A percentile compares a stretch with the other conserved stretches of the same genome.
phyloP scores from a whole-genome alignment of 2,797 vertebrate genomes.

The Propithecus perrieri region DNA sequence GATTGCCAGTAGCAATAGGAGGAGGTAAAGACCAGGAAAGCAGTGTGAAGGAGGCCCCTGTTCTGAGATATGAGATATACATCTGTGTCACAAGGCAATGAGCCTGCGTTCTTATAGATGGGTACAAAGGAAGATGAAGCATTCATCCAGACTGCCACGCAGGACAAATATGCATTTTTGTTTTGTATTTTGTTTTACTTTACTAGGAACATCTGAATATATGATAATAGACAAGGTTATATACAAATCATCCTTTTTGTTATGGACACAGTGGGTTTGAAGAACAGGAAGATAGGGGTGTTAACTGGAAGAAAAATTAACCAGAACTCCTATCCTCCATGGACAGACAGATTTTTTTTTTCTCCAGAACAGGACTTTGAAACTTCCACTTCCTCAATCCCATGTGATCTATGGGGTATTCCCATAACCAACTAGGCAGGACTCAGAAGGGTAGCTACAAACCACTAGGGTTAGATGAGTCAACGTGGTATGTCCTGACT shows the following conservation, averaged over 20 bases:
- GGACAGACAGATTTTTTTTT: background rate
- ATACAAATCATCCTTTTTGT: background rate
- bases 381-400: background rate
- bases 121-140: background rate
- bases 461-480: background rate
- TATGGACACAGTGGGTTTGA: background rate
- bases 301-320: constrained; percentile 18
- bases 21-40: background rate
- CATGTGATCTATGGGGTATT: background rate
- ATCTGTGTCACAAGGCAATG: background rate
- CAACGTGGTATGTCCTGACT: background rate
- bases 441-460: background rate
- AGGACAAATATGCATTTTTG: background rate
- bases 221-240: background rate
- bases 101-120: background rate
- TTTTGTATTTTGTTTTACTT: constrained; percentile 26
- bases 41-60: background rate
- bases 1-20: background rate
- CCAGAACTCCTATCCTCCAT: background rate
- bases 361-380: background rate
- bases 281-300: background rate
- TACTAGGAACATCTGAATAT: background rate
- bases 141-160: background rate
- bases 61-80: background rate
- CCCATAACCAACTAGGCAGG: background rate